These are phyloP conservation scores for Laterallus jamaicensis DNA, from an alignment of 2,113 vertebrate species.

Conservation along the genomic window DNA sequence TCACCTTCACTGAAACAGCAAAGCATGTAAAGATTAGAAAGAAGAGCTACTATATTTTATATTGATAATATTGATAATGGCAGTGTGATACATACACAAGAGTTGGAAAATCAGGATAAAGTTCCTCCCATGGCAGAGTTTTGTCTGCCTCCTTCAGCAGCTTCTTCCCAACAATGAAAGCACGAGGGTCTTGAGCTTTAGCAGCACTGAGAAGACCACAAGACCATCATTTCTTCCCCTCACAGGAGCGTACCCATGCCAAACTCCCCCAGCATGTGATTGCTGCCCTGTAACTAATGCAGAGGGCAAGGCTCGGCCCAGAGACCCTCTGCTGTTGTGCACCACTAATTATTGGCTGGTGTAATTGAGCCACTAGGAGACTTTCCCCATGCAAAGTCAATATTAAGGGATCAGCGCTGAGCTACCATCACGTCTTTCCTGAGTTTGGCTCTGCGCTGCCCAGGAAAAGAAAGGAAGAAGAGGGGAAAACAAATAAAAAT, in stretches of 20 bases:
- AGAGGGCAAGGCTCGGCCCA: not conserved
- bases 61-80: too few species aligned
- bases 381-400: not conserved
- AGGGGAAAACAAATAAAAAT: too few species aligned
- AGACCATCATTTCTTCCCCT: accelerated
- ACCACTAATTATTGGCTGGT: not conserved
- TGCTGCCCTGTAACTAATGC: not conserved
- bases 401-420: not conserved
- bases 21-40: accelerated
- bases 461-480: not conserved
- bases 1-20: not conserved
- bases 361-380: not conserved
- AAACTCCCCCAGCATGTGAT: accelerated
- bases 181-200: not conserved
- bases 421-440: not conserved
- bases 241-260: not conserved
- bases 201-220: not conserved
- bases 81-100: not conserved
- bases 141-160: not conserved
- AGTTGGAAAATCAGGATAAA: not conserved
- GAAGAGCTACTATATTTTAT: not conserved
- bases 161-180: not conserved
- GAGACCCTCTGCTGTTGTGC: not conserved
- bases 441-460: not conserved
- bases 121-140: not conserved